Percentiles rank a stretch among this genome's conserved stretches.
These are phyloP conservation scores for Metopolophium dirhodum DNA, from an alignment of 1,140 invertebrate genomes.

Conservation along the genomic window DNA sequence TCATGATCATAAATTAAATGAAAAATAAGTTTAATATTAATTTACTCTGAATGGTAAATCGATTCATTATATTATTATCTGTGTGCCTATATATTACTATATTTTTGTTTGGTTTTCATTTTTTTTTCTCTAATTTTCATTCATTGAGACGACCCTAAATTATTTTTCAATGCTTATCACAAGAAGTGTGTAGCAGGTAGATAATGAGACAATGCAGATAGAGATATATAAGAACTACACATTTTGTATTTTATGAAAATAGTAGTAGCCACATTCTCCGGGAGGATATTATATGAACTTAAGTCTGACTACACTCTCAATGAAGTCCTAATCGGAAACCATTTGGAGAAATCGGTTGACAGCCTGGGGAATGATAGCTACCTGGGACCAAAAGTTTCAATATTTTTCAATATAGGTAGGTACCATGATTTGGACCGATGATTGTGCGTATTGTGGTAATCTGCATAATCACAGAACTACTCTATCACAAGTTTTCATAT, in stretches of 20 bases:
- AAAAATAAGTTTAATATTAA: background rate
- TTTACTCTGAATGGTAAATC: background rate
- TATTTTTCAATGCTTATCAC: background rate
- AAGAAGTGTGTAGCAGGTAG: background rate
- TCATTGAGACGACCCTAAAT: too few species aligned
- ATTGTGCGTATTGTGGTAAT: background rate
- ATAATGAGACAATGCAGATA: background rate
- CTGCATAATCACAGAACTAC: background rate
- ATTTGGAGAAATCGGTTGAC: too few species aligned
- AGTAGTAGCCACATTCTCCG: background rate
- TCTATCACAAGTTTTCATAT: background rate
- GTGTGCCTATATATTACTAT: background rate
- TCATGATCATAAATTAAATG: background rate
- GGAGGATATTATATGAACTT: background rate
- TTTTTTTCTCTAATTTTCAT: too few species aligned
- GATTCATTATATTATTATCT: background rate
- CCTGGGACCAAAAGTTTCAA: background rate
- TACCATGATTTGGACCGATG: too few species aligned
- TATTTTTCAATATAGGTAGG: background rate
- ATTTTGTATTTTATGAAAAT: background rate
- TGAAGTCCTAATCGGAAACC: too few species aligned
- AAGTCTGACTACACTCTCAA: background rate
- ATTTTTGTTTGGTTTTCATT: background rate
- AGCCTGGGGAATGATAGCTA: background rate
- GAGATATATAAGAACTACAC: too few species aligned